phyloP scores from a whole-genome alignment of 2,797 vertebrate genomes.

The Tenualosa ilisha region DNA sequence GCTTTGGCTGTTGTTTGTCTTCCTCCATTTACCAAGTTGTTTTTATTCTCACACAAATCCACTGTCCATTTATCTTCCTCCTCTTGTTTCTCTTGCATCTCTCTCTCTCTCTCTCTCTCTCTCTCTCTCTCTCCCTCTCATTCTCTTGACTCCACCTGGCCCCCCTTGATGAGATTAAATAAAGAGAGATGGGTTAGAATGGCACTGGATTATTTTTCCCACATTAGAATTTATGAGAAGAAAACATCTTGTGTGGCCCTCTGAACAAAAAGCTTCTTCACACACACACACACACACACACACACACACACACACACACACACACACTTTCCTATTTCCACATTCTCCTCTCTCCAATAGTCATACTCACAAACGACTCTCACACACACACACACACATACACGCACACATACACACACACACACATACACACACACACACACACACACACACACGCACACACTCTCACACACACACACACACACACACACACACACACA shows the following conservation, averaged over 20 bases:
- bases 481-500: constrained; percentile 38
- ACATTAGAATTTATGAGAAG: constrained; percentile 76
- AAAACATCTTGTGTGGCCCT: constrained; percentile 79
- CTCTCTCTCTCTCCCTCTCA: neutral
- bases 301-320: neutral
- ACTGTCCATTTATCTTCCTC: constrained; percentile 5
- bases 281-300: constrained; percentile 29
- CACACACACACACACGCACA: constrained; percentile 50
- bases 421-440: neutral
- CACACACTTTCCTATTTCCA: neutral
- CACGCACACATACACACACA: constrained; percentile 50
- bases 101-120: neutral
- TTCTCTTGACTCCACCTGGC: constrained; percentile 40
- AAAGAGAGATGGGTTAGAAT: constrained; percentile 67
- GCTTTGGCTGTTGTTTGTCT: neutral
- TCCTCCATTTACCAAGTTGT: neutral
- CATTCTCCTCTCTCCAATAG: neutral
- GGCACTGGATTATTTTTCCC: constrained; percentile 62
- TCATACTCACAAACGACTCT: neutral
- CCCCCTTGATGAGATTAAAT: constrained; percentile 64
- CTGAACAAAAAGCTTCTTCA: constrained; percentile 60
- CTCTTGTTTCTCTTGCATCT: constrained; percentile 31
- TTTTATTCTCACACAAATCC: neutral
- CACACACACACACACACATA: constrained; percentile 10
- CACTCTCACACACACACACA: constrained; percentile 46